Evolutionary conservation across 2,888 invertebrate genomes (phyloP).

Genomic region (Dasysyrphus albostriatus): DNA sequence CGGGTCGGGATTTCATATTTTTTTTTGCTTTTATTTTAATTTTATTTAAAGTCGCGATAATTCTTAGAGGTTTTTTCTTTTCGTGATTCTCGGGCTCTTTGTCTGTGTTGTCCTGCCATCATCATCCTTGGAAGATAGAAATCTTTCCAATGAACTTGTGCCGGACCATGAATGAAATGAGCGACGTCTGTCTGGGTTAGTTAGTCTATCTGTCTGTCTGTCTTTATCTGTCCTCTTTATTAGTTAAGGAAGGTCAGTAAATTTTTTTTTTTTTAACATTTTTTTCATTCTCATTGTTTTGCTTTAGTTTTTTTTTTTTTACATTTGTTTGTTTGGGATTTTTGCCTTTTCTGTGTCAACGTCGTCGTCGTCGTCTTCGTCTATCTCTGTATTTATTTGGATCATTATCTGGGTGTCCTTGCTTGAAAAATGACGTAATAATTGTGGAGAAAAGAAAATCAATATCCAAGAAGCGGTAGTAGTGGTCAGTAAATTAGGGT

Average conservation of each 20-base stretch:
- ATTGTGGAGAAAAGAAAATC: slow-evolving; percentile 60
- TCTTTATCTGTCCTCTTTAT: slow-evolving; percentile 61
- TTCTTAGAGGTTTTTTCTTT: slow-evolving; percentile 54
- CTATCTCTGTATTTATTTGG: slow-evolving; percentile 24
- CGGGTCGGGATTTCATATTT: slow-evolving; percentile 6
- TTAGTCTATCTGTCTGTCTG: slow-evolving; percentile 48
- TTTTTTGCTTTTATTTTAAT: slow-evolving; percentile 57
- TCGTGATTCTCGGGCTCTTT: slow-evolving; percentile 30
- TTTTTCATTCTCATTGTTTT: slow-evolving; percentile 41
- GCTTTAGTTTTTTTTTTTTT: slow-evolving; percentile 13
- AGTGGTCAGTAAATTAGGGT: slow-evolving; percentile 69
- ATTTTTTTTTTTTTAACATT: slow-evolving; percentile 11
- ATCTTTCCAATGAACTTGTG: slow-evolving; percentile 63
- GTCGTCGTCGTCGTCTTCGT: slow-evolving; percentile 20
- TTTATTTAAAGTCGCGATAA: slow-evolving; percentile 74
- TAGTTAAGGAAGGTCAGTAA: slow-evolving; percentile 73
- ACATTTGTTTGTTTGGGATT: slow-evolving; percentile 33
- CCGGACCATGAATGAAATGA: slow-evolving; percentile 62
- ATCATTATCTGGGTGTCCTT: slow-evolving; percentile 69
- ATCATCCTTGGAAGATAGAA: slow-evolving; percentile 36
- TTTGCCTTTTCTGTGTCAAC: slow-evolving; percentile 67
- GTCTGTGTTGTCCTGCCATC: slow-evolving; percentile 11
- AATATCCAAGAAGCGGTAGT: slow-evolving; percentile 24
- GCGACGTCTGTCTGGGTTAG: slow-evolving; percentile 55
- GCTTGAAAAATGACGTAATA: slow-evolving; percentile 54